Evolutionary conservation across 2,797 vertebrate genomes (phyloP), one percentile per base, ranked within the genome.

Genomic region (Dicrostonyx torquatus): DNA sequence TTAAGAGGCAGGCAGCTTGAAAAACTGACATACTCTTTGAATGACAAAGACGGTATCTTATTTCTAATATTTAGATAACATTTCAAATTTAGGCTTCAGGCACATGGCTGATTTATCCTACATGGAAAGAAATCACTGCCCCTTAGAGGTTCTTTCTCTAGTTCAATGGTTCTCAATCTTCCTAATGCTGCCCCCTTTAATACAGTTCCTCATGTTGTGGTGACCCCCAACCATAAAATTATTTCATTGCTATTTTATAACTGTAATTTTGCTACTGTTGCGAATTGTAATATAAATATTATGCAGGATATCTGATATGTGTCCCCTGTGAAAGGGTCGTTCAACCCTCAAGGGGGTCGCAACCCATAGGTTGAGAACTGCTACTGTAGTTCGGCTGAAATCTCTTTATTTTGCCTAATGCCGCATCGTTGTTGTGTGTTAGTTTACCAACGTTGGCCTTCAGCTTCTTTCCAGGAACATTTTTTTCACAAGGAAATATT

Each of bases 401-500:
- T 66, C n/a, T 48, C 37, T 84, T 76, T 22, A 6, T 70, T 76
- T 6, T 60, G 13, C 48, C 37, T 90, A 58, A 48, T 26, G 24
- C 13, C 76, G 7, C 18, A 17, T 78, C 77, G 48, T 66, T 55
- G 72, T 94, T 93, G 73, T 95, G 50, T 0, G 87, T 76, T 34
- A 50, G 9, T 31, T 95, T 13, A 75, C 43, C 72, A 85, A 53
- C 1, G 13, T 50, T 90, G 95, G 70, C 24, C 29, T n/a, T 89
- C 85, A 43, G 37, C 10, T 94, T 90, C 45, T 64, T 58, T 88
- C 64, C 48, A 94, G 55, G 40, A 43, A 79, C 20, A 66, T 89
- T 82, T 77, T 93, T 89, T 82, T 89, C 75, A 89, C 62, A 93
- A 87, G 89, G 62, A 90, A 89, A 80, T 73, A 37, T 91, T 84